These are phyloP conservation scores for Cinclus cinclus DNA, from an alignment of 2,113 vertebrate species.

Conservation along the genomic window DNA sequence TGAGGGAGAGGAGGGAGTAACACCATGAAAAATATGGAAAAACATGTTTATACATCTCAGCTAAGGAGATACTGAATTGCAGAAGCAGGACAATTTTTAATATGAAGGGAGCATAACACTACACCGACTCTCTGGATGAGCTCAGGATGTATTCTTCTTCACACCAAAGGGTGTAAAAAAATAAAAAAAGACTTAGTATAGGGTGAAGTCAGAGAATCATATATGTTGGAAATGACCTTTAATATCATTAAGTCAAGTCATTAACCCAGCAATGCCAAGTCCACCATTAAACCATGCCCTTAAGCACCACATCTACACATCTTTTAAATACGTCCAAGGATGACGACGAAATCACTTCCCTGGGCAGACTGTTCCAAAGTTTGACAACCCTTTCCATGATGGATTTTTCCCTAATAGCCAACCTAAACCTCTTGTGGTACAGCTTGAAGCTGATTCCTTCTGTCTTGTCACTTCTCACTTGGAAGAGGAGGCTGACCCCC, in stretches of 20 bases:
- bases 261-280: background rate
- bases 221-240: background rate
- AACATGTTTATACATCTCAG: background rate
- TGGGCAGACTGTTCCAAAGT: background rate
- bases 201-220: background rate
- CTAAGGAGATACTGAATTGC: background rate
- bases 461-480: background rate
- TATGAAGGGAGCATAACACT: background rate
- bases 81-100: background rate
- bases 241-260: background rate
- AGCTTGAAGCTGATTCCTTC: too few relatives aligned
- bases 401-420: background rate
- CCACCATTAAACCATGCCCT: background rate
- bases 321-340: background rate
- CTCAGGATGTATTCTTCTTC: background rate
- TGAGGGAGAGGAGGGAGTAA: background rate
- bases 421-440: background rate
- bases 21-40: background rate
- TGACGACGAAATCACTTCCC: background rate
- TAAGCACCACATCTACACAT: background rate
- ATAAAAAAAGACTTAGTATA: background rate
- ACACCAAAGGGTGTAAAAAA: background rate
- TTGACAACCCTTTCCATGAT: background rate
- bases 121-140: background rate
- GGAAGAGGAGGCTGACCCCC: background rate